Percentiles rank a stretch among this genome's conserved stretches.
These are phyloP conservation scores for Tricholaema leucomelas DNA, from an alignment of 2,113 vertebrate genomes.

Conservation along the genomic window DNA sequence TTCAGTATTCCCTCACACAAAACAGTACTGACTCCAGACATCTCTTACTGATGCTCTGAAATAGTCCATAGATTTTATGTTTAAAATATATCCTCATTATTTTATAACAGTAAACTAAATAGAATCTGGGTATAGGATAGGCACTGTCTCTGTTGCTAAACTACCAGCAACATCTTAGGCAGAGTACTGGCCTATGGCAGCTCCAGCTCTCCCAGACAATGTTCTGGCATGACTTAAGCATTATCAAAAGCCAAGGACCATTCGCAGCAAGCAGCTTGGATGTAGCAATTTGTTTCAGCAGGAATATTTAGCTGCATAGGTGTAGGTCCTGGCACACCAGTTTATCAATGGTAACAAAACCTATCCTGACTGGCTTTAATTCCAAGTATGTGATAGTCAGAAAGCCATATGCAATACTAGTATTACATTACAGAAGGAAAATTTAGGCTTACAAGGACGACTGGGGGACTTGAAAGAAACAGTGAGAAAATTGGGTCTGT, in stretches of 20 bases:
- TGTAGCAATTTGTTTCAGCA: neutral
- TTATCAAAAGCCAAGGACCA: neutral
- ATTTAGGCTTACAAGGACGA: neutral
- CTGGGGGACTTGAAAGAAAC: too few relatives aligned
- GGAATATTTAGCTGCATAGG: neutral
- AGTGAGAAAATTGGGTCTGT: too few relatives aligned
- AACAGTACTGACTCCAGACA: neutral
- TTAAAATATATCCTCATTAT: neutral
- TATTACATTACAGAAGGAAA: accelerated
- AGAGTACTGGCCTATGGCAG: neutral
- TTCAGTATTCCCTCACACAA: neutral
- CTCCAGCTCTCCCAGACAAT: neutral
- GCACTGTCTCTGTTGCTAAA: neutral
- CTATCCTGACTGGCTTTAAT: neutral
- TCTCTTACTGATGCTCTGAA: neutral
- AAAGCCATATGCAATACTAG: neutral
- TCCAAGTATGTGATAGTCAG: neutral
- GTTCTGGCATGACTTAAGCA: neutral
- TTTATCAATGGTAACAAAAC: neutral
- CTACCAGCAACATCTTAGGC: neutral
- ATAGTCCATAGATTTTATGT: neutral
- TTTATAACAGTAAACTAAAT: neutral
- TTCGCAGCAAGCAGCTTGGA: neutral
- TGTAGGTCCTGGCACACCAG: neutral
- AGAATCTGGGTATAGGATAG: neutral